Conservation (phyloP, 53 echinoderm and acorn worm genomes). For the Paracentrotus lividus region DNA sequence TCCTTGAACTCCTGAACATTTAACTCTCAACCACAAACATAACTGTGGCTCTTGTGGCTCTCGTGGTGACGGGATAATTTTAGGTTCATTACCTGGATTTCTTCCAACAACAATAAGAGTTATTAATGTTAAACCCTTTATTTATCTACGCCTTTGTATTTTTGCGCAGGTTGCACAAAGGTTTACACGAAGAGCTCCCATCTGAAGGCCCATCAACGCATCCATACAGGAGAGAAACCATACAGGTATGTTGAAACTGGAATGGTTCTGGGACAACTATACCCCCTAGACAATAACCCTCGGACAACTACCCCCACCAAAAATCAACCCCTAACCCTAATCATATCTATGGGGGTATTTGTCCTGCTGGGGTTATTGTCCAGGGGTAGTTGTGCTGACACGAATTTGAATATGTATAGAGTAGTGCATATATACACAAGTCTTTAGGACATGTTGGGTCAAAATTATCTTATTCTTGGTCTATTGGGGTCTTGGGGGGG, state of each 20-base stretch:
- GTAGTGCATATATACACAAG: background rate
- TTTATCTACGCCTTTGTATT: background rate
- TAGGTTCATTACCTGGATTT: background rate
- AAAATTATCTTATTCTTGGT: too few species aligned
- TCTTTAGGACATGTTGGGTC: too few species aligned
- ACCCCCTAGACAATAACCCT: too few species aligned
- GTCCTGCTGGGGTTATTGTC: too few species aligned
- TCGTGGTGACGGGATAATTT: background rate
- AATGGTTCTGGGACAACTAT: too few species aligned
- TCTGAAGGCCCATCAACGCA: constrained; percentile 91
- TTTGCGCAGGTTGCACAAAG: constrained; percentile 87
- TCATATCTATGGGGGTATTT: too few species aligned
- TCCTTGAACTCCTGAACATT: background rate
- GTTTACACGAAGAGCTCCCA: constrained; percentile 97
- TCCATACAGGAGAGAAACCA: constrained; percentile 96
- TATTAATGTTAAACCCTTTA: background rate
- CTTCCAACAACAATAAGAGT: background rate
- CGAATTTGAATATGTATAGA: background rate
- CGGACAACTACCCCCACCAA: too few species aligned
- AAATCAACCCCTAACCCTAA: too few species aligned
- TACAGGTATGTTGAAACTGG: constrained; percentile 73
- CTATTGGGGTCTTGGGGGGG: too few species aligned
- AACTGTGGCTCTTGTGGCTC: background rate
- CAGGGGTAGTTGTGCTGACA: too few species aligned
- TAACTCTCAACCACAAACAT: background rate